These are phyloP conservation scores for Trilocha varians DNA, from an alignment of 2,888 invertebrate genomes.

Conservation along the genomic window DNA sequence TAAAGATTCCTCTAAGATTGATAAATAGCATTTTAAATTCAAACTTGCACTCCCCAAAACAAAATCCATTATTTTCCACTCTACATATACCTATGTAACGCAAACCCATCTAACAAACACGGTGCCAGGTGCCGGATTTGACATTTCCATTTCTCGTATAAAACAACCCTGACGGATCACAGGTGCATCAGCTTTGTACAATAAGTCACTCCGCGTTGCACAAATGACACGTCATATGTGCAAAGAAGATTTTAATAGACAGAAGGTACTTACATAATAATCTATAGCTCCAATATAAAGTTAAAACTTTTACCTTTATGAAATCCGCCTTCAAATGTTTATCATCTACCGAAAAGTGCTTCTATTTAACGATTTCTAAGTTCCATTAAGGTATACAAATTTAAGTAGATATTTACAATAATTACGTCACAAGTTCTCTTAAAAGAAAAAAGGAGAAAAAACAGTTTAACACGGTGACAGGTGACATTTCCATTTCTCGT, in stretches of 20 bases:
- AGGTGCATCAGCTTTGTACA: conserved; percentile 31
- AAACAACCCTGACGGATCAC: conserved; percentile 3
- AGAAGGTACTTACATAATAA: too few relatives aligned
- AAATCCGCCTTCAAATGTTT: too few relatives aligned
- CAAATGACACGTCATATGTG: conserved; percentile 31
- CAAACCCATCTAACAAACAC: neutral
- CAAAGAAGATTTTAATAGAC: conserved; percentile 1
- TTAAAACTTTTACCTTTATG: too few relatives aligned
- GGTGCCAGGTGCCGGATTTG: neutral
- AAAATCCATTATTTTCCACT: neutral
- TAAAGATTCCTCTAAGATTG: too few relatives aligned
- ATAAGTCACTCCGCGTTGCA: conserved; percentile 21
- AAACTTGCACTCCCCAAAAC: neutral
- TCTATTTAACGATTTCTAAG: too few relatives aligned
- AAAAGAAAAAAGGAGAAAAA: too few relatives aligned
- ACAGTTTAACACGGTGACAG: neutral
- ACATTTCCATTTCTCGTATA: conserved; percentile 8
- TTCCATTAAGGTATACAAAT: too few relatives aligned
- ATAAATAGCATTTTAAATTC: neutral
- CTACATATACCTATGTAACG: neutral
- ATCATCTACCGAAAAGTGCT: too few relatives aligned
- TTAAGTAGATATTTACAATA: too few relatives aligned
- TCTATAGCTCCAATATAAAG: too few relatives aligned
- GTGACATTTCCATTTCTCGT: conserved; percentile 8
- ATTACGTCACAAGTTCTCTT: too few relatives aligned